Conservation (phyloP, 1,140 invertebrate genomes). For the Drosophila azteca region DNA sequence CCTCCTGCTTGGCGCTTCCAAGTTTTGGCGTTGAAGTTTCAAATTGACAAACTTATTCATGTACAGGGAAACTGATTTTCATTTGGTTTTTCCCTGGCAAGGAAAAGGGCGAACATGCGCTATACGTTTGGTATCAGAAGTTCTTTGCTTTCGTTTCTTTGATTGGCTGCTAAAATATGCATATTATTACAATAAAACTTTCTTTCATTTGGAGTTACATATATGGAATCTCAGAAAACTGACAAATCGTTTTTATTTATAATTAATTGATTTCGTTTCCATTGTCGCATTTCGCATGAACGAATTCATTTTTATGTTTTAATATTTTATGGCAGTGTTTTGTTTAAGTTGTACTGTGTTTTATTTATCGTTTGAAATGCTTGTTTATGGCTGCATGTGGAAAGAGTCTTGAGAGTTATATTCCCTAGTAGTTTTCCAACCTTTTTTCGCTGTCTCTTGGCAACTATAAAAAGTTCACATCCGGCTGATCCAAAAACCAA, state of each 20-base stretch:
- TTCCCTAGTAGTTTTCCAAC: slow-evolving; percentile 15
- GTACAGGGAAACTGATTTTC: not conserved
- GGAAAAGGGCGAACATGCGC: too few species aligned
- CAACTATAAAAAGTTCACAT: slow-evolving; percentile 52
- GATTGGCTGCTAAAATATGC: too few species aligned
- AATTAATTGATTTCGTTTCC: slow-evolving; percentile 16
- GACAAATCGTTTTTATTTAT: not conserved
- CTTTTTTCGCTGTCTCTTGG: slow-evolving; percentile 20
- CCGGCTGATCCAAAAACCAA: slow-evolving; percentile 46
- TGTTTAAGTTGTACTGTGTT: not conserved
- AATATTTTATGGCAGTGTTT: not conserved
- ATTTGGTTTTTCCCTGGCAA: not conserved
- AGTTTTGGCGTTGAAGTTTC: not conserved
- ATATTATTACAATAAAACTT: too few species aligned
- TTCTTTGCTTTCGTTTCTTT: too few species aligned
- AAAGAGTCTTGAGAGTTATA: slow-evolving; percentile 33
- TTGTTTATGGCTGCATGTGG: slow-evolving; percentile 48
- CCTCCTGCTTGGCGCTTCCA: not conserved
- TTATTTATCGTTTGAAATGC: slow-evolving; percentile 23
- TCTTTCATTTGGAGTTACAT: too few species aligned
- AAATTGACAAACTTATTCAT: slow-evolving; percentile 1
- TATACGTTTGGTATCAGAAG: too few species aligned
- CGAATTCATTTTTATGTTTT: not conserved
- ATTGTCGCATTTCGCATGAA: not conserved
- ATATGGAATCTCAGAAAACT: too few species aligned